phyloP scores from a whole-genome alignment of 2,797 vertebrate species.

The Gadopsis marmoratus region DNA sequence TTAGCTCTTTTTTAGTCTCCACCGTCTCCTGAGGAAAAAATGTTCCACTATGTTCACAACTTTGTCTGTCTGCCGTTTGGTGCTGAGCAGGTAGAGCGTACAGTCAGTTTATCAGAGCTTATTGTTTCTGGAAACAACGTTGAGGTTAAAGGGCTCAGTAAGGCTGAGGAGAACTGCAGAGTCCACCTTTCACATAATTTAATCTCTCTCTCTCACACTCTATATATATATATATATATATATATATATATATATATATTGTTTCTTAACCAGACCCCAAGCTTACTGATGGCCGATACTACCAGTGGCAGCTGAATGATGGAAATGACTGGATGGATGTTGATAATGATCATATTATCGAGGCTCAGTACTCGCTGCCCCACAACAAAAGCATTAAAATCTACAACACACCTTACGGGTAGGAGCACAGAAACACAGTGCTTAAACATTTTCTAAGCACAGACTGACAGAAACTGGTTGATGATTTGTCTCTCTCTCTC shows the following conservation, averaged over 20 bases:
- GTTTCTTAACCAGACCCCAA: constrained; percentile 43
- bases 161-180: too few relatives aligned
- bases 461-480: neutral
- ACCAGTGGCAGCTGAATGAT: constrained; percentile 80
- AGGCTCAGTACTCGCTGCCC: constrained; percentile 82
- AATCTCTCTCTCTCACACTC: neutral
- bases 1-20: too few relatives aligned
- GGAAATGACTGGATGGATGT: constrained; percentile 72
- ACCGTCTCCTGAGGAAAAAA: too few relatives aligned
- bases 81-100: too few relatives aligned
- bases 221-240: too few relatives aligned
- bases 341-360: constrained; percentile 78
- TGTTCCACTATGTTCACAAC: too few relatives aligned
- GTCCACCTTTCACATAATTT: too few relatives aligned
- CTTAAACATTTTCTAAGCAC: neutral
- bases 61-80: too few relatives aligned
- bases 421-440: constrained; percentile 10
- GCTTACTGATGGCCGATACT: constrained; percentile 56
- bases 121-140: too few relatives aligned
- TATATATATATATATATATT: too few relatives aligned
- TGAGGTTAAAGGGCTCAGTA: too few relatives aligned
- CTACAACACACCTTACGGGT: constrained; percentile 81
- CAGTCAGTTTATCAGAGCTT: too few relatives aligned
- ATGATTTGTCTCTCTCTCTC: neutral
- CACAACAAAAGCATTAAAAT: constrained; percentile 77